These are phyloP conservation scores for Sebastes steindachneri DNA, from an alignment of 2,797 vertebrate species.

Conservation along the genomic window DNA sequence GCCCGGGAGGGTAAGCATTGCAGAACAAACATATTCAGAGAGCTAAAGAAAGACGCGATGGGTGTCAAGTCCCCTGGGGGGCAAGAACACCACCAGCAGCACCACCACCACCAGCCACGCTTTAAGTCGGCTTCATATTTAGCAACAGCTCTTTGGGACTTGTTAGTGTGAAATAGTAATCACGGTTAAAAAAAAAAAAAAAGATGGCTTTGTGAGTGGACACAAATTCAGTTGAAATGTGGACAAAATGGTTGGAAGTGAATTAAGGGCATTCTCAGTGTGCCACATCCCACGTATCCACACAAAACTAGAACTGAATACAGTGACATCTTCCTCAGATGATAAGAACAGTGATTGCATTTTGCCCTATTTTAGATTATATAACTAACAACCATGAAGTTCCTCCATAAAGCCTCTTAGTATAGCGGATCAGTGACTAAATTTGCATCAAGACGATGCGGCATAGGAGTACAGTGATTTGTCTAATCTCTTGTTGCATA, in stretches of 20 bases:
- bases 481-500: conserved; percentile 86
- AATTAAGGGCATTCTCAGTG: conserved; percentile 63
- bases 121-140: conserved; percentile 52
- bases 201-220: conserved; percentile 62
- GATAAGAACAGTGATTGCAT: conserved; percentile 83
- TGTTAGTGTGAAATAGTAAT: conserved; percentile 54
- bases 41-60: conserved; percentile 73
- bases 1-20: conserved; percentile 66
- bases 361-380: conserved; percentile 84
- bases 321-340: conserved; percentile 71
- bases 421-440: conserved; percentile 82
- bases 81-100: conserved; percentile 51
- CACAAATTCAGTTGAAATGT: conserved; percentile 67
- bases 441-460: conserved; percentile 83
- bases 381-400: conserved; percentile 87
- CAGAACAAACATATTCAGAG: conserved; percentile 76
- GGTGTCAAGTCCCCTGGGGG: conserved; percentile 63
- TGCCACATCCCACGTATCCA: conserved; percentile 59
- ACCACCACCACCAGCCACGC: conserved; percentile 52
- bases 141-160: conserved; percentile 37
- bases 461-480: conserved; percentile 81
- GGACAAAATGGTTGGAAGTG: conserved; percentile 68
- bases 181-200: conserved; percentile 25
- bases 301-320: conserved; percentile 64
- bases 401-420: conserved; percentile 86